Base-by-base conservation (phyloP, 1,140 invertebrate genomes). In the Pseudachorutes palmiensis region DNA sequence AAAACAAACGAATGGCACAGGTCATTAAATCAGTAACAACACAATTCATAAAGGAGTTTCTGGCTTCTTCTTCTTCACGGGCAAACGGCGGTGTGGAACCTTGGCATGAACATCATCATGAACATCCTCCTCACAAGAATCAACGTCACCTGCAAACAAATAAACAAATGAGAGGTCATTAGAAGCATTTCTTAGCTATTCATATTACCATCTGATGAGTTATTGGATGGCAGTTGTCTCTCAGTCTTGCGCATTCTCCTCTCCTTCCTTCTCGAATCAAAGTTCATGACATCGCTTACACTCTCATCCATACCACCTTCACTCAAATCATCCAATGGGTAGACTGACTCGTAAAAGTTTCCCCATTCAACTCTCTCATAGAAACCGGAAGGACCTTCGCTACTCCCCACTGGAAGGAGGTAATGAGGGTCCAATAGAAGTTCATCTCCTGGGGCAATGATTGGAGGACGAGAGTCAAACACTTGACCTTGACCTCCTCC, bases 331-430 rank as follows among this genome's bases (percentile, higher is more conserved):
- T 70, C 69, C 59, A 68, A 5, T 16, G 5, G 68, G 30, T 72
- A 67, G 1, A 74, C 74, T 76, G 77, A 71, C 78, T 69, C 65
- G 31, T 84, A 78, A 77, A 88, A 90, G 68, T 88, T 55, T 5
- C 5, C 84, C 71, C 71, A 72, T 12, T 72, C 71, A 0, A 67
- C 65, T 26, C 63, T 57, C 24, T 72, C 68, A 55, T 72, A 72
- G 41, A 64, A 72, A 14, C 65, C 88, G 79, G 58, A 73, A 71
- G 63, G 67, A 63, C 77, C 24, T 41, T 28, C 5, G 49, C 49
- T 14, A 68, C 60, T 62, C 67, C 57, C 63, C 76, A 71, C 49
- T 76, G 68, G 31, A 77, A 73, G 74, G 28, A 77, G 68, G 22
- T 68, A 72, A n/a, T 64, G 31, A 2, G 71, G 71, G 49, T 72